Conservation (phyloP, 2,113 vertebrate genomes). For the Anarrhichthys ocellatus region DNA sequence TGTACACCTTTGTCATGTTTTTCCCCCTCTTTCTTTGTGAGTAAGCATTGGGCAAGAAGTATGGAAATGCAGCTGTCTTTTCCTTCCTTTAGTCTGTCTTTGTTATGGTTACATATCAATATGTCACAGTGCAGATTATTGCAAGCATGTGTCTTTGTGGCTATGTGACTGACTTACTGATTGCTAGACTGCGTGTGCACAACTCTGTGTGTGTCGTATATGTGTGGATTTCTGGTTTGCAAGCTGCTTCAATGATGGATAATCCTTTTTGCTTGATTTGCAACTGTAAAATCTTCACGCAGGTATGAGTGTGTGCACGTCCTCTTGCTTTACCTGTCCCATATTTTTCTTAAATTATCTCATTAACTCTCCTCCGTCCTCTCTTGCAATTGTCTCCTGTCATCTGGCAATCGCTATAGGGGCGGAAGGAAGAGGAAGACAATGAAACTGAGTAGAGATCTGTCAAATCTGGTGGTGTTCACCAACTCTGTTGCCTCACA, state of each 20-base stretch:
- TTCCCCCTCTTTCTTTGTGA: constrained; percentile 10
- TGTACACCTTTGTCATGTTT: neutral
- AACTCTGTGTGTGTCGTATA: constrained; percentile 26
- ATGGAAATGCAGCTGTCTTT: constrained; percentile 28
- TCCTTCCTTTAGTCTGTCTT: constrained; percentile 19
- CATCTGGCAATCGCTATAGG: constrained; percentile 71
- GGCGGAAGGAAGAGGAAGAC: constrained; percentile 91
- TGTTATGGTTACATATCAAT: constrained; percentile 60
- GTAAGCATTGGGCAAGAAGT: constrained; percentile 7
- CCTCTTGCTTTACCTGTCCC: neutral
- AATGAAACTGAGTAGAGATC: constrained; percentile 94
- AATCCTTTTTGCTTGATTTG: constrained; percentile 26
- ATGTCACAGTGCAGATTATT: constrained; percentile 46
- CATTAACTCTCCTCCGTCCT: constrained; percentile 30
- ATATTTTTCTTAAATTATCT: neutral
- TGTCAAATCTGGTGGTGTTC: constrained; percentile 95
- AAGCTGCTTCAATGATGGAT: constrained; percentile 36
- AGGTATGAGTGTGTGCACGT: neutral
- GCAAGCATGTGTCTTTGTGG: constrained; percentile 26
- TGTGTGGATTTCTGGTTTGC: neutral
- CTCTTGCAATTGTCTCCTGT: constrained; percentile 11
- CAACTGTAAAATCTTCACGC: constrained; percentile 10
- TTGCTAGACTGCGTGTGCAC: neutral
- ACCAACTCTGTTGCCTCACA: constrained; percentile 95
- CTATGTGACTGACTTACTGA: constrained; percentile 36